A percentile compares a stretch with the other conserved stretches of the same genome.
phyloP scores from a whole-genome alignment of 2,888 invertebrate genomes.

The Eristalinus sepulchralis region DNA sequence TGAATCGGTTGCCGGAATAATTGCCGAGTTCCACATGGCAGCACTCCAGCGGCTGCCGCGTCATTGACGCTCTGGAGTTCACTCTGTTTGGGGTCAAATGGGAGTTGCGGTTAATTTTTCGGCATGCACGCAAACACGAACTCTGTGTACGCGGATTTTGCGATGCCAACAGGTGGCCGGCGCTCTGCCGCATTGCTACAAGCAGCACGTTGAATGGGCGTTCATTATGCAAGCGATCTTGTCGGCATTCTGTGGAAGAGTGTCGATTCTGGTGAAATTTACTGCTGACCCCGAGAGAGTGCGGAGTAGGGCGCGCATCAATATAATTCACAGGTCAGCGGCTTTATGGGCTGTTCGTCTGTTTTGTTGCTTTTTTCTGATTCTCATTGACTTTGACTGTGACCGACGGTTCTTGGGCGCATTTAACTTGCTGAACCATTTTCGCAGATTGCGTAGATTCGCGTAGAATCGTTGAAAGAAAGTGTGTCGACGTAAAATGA shows the following conservation, averaged over 20 bases:
- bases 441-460: background rate
- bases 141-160: background rate
- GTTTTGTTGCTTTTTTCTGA: background rate
- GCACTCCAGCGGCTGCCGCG: slow-evolving; percentile 32
- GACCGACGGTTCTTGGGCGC: background rate
- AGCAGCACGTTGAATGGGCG: slow-evolving; percentile 12
- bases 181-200: slow-evolving; percentile 36
- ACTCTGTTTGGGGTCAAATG: background rate
- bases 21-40: slow-evolving; percentile 62
- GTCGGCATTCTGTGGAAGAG: slow-evolving; percentile 36
- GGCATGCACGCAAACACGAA: background rate
- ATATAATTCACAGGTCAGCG: slow-evolving; percentile 13
- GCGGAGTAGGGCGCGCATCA: background rate
- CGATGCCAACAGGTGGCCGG: slow-evolving; percentile 52
- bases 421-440: background rate
- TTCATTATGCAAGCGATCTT: slow-evolving; percentile 50
- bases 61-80: slow-evolving; percentile 50
- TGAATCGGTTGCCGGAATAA: slow-evolving; percentile 65
- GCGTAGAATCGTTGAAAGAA: background rate
- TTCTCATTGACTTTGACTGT: background rate
- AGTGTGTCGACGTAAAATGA: background rate
- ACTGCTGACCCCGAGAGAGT: slow-evolving; percentile 42
- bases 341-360: background rate
- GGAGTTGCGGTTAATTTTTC: background rate
- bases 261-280: slow-evolving; percentile 55